phyloP scores from a whole-genome alignment of 2,888 invertebrate species.

The Plebejus melissa region DNA sequence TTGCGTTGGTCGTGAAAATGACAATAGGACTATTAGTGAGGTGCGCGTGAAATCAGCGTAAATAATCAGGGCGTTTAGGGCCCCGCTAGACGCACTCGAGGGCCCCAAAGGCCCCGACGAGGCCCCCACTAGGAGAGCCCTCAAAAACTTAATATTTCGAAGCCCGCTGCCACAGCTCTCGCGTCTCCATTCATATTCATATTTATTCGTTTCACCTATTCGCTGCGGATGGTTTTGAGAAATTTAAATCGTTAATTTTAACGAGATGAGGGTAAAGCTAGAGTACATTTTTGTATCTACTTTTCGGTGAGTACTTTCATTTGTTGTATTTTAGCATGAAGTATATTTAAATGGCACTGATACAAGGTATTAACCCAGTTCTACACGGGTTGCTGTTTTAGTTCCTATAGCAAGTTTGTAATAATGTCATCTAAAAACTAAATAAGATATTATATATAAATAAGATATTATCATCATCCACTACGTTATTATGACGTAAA shows the following conservation, averaged over 20 bases:
- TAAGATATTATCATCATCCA: too few relatives aligned
- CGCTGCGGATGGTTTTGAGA: slow-evolving; percentile 65
- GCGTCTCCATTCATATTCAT: slow-evolving; percentile 78
- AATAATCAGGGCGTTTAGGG: slow-evolving; percentile 48
- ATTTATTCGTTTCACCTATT: slow-evolving; percentile 76
- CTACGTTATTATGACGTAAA: neutral
- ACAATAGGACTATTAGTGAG: slow-evolving; percentile 16
- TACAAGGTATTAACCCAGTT: neutral
- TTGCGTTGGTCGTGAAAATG: slow-evolving; percentile 4
- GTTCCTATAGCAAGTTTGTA: too few relatives aligned
- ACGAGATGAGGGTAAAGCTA: slow-evolving; percentile 52
- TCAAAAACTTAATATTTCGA: slow-evolving; percentile 76
- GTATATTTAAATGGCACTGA: neutral
- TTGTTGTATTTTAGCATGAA: neutral
- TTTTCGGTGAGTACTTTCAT: slow-evolving; percentile 1
- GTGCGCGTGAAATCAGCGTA: slow-evolving; percentile 34
- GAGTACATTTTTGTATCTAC: slow-evolving; percentile 24
- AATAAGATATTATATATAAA: too few relatives aligned
- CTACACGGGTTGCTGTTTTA: too few relatives aligned
- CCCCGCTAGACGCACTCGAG: slow-evolving; percentile 56
- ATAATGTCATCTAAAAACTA: too few relatives aligned
- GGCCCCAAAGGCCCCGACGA: slow-evolving; percentile 37
- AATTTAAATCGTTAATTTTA: slow-evolving; percentile 74
- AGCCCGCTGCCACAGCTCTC: slow-evolving; percentile 65
- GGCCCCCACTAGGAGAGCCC: slow-evolving; percentile 56